These are phyloP conservation scores for Orthonychiurus folsomi DNA, from an alignment of 2,888 invertebrate genomes.

Conservation along the genomic window DNA sequence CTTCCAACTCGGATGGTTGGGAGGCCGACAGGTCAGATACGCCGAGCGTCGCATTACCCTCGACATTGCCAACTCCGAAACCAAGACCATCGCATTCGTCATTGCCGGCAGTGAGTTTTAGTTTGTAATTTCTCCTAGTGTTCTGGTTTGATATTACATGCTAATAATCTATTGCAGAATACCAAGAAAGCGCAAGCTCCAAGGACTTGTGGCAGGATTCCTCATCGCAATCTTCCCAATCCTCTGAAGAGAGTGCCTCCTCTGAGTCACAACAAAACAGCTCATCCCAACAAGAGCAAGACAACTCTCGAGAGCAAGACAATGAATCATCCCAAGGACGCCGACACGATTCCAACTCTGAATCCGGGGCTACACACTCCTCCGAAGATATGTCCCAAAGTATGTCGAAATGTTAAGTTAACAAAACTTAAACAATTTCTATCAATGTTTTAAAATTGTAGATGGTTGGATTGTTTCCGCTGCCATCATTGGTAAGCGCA, in stretches of 20 bases:
- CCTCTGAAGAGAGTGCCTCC: slow-evolving; percentile 11
- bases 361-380: slow-evolving; percentile 6
- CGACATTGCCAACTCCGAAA: slow-evolving; percentile 32
- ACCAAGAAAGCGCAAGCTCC: not conserved
- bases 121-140: not conserved
- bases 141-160: no score
- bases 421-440: not conserved
- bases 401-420: slow-evolving; percentile 15
- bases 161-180: not conserved
- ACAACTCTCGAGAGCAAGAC: not conserved
- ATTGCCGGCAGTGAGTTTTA: slow-evolving; percentile 22
- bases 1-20: slow-evolving; percentile 26
- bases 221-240: slow-evolving; percentile 12
- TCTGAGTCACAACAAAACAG: slow-evolving; percentile 1
- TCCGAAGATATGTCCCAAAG: slow-evolving; percentile 17
- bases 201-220: slow-evolving; percentile 9
- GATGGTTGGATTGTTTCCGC: slow-evolving; percentile 25
- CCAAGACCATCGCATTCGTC: slow-evolving; percentile 33
- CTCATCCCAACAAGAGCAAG: slow-evolving; percentile 15
- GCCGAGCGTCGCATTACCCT: slow-evolving; percentile 30
- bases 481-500: slow-evolving; percentile 32
- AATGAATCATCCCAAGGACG: slow-evolving; percentile 5
- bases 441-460: not conserved
- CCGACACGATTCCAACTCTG: not conserved
- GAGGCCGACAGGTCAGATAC: slow-evolving; percentile 30